Percentiles rank a stretch among this genome's conserved stretches.
These are phyloP conservation scores for Ennomos fuscantarius DNA, from an alignment of 2,888 invertebrate genomes.

Conservation along the genomic window DNA sequence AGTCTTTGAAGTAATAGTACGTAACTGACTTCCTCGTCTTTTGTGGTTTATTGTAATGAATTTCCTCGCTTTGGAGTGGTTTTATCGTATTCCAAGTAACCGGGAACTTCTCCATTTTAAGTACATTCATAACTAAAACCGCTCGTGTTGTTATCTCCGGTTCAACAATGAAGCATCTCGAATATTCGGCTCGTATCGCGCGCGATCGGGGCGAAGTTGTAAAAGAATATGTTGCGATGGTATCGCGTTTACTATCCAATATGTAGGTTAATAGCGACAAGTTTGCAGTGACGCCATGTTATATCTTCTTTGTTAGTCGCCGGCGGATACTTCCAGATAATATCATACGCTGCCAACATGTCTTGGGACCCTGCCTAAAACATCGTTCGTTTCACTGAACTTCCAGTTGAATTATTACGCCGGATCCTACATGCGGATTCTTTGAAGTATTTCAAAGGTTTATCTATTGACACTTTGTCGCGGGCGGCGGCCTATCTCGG, in stretches of 20 bases:
- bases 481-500: conserved; percentile 9
- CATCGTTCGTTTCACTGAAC: neutral
- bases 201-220: conserved; percentile 21
- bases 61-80: conserved; percentile 21
- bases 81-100: conserved; percentile 21
- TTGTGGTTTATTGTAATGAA: conserved; percentile 31
- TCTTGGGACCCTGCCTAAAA: conserved; percentile 21
- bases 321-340: conserved; percentile 15
- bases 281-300: conserved; percentile 30
- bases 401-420: conserved; percentile 18
- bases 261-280: conserved; percentile 40
- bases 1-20: conserved; percentile 23
- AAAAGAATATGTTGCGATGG: conserved; percentile 35
- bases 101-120: conserved; percentile 9
- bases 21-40: conserved; percentile 23
- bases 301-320: conserved; percentile 25
- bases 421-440: conserved; percentile 12
- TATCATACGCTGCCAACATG: conserved; percentile 18
- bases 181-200: conserved; percentile 10
- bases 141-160: neutral
- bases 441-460: conserved; percentile 24
- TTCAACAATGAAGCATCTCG: conserved; percentile 4
- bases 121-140: conserved; percentile 1
- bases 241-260: conserved; percentile 26
- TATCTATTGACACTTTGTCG: conserved; percentile 25